Base-by-base conservation (phyloP, 2,888 invertebrate species). In the Abrostola triplasia region DNA sequence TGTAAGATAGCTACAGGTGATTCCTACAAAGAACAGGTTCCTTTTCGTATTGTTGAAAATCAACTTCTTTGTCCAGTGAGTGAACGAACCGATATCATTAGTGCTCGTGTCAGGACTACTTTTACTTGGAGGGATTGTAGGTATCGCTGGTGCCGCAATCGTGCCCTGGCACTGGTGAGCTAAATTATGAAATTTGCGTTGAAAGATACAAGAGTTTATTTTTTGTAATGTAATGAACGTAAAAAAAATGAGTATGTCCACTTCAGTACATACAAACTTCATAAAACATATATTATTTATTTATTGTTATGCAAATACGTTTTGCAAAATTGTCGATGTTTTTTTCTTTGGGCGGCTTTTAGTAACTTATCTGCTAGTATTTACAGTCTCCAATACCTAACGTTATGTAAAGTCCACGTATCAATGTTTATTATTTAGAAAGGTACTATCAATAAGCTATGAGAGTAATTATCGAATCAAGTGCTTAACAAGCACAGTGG, bases 1-100 rank as follows among this genome's bases (percentile, higher is more conserved):
- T 77, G 81, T 84, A 84, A 83, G 84, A 87, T 85, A 86, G 85
- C 85, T 82, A 89, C 92, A 92, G 91, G 92, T 92, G 92, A 88
- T 88, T 86, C 86, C 83, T 84, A 80, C 80, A 84, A 77, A 79
- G 82, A 91, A 92, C 92, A 85, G 91, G 92, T 92, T 85, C 79
- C 73, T 83, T 81, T 73, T 71, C 71, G 84, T 86, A 88, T 88
- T 88, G 85, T 90, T 87, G 81, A 81, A 86, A 86, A 87, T 80
- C 77, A 76, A 82, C 77, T 81, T 78, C 72, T 71, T 77, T 80
- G 72, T 75, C 67, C 79, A 77, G 79, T 77, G 74, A 84, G 81
- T 80, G 76, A 84, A 80, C 77, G 73, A 76, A 77, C 76, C 73
- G 61, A 82, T 78, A 76, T 77, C 69, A 73, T 77, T 79, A 74